Percentiles rank a stretch among this genome's conserved stretches.
phyloP scores from a whole-genome alignment of 2,888 invertebrate genomes.

The Crematogaster levior region DNA sequence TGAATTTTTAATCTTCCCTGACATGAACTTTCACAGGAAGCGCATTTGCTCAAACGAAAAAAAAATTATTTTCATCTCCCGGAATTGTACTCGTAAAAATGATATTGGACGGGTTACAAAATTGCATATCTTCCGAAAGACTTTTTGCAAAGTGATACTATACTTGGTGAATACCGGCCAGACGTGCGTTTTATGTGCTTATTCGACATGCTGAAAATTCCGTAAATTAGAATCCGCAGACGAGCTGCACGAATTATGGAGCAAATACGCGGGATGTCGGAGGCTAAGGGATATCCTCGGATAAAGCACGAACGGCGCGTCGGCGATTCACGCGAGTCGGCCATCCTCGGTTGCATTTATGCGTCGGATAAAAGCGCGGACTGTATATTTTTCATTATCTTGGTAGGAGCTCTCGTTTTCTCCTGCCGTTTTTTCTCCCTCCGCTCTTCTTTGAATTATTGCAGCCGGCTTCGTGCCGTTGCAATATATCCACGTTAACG shows the following conservation, averaged over 20 bases:
- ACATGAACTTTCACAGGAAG: background rate
- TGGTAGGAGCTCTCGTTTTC: slow-evolving; percentile 37
- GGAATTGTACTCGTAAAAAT: slow-evolving; percentile 4
- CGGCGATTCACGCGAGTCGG: slow-evolving; percentile 45
- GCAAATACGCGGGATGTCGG: slow-evolving; percentile 43
- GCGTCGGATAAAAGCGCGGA: slow-evolving; percentile 47
- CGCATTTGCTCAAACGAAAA: background rate
- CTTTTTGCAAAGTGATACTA: slow-evolving; percentile 31
- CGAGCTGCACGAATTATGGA: slow-evolving; percentile 41
- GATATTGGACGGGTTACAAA: slow-evolving; percentile 1
- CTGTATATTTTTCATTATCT: slow-evolving; percentile 56
- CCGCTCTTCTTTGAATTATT: slow-evolving; percentile 45
- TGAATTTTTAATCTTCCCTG: background rate
- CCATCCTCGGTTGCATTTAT: slow-evolving; percentile 40
- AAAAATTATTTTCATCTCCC: slow-evolving; percentile 12
- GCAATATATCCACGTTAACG: slow-evolving; percentile 55
- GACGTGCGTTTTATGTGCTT: slow-evolving; percentile 11
- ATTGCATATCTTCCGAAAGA: slow-evolving; percentile 6
- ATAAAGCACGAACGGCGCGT: slow-evolving; percentile 51
- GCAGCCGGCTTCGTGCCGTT: slow-evolving; percentile 27
- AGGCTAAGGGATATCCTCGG: slow-evolving; percentile 24
- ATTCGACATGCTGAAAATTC: slow-evolving; percentile 41
- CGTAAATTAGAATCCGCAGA: slow-evolving; percentile 49
- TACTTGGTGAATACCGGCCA: background rate
- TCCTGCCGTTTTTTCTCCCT: background rate